Conservation (phyloP, 2,888 invertebrate species). For the Drosophila multiciliata region DNA sequence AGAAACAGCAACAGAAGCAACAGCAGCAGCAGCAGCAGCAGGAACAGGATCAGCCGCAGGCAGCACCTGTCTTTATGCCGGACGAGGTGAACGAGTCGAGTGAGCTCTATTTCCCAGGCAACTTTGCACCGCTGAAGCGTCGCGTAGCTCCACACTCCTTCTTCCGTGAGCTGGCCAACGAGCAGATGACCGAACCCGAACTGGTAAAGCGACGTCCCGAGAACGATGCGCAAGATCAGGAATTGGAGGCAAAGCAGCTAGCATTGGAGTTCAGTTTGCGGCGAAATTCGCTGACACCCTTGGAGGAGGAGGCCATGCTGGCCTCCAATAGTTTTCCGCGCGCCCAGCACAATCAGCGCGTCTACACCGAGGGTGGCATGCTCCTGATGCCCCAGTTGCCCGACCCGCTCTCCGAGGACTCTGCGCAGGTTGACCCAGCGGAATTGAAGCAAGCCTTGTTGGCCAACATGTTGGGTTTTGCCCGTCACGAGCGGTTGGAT, state of each 20-base stretch:
- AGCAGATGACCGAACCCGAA: slow-evolving; percentile 57
- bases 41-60: slow-evolving; percentile 40
- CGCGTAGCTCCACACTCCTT: slow-evolving; percentile 57
- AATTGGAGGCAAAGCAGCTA: slow-evolving; percentile 52
- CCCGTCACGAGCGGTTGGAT: slow-evolving; percentile 94
- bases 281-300: slow-evolving; percentile 74
- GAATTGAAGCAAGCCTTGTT: slow-evolving; percentile 80
- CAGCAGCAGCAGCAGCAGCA: slow-evolving; percentile 44
- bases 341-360: slow-evolving; percentile 70
- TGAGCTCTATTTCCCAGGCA: slow-evolving; percentile 79
- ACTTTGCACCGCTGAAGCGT: slow-evolving; percentile 76
- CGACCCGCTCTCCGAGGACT: slow-evolving; percentile 72
- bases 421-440: slow-evolving; percentile 51
- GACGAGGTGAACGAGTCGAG: slow-evolving; percentile 76
- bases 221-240: slow-evolving; percentile 47
- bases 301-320: slow-evolving; percentile 83
- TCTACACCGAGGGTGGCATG: slow-evolving; percentile 88
- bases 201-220: slow-evolving; percentile 53
- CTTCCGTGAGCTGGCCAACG: slow-evolving; percentile 79
- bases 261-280: slow-evolving; percentile 71
- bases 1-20: slow-evolving; percentile 40
- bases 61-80: slow-evolving; percentile 63
- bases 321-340: slow-evolving; percentile 80
- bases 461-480: slow-evolving; percentile 91
- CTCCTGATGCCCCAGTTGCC: slow-evolving; percentile 85